Conservation (phyloP, 2,888 invertebrate genomes). For the Spialia ferax region DNA sequence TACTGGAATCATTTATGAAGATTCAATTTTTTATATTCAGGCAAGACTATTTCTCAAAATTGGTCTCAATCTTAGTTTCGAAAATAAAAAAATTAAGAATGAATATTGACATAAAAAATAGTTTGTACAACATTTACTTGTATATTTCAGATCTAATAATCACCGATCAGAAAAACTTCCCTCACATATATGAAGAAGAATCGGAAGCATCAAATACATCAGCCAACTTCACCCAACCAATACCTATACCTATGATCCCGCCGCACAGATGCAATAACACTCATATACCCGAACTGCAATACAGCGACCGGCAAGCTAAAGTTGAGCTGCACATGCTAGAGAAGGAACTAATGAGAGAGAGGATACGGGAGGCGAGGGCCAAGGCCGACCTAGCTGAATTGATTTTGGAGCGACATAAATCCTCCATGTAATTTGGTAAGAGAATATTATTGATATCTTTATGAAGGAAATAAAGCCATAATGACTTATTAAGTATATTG, state of each 20-base stretch:
- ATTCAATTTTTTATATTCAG: no score
- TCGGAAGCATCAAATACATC: not conserved
- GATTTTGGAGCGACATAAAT: not conserved
- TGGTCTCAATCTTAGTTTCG: no score
- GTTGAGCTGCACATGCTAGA: not conserved
- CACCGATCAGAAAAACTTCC: not conserved
- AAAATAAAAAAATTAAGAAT: no score
- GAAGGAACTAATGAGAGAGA: constrained; percentile 2
- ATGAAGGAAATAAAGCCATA: no score
- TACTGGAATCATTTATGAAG: no score
- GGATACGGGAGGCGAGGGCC: not conserved
- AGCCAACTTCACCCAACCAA: not conserved
- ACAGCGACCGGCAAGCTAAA: constrained; percentile 3
- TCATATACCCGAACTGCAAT: not conserved
- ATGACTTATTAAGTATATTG: no score
- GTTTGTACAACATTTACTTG: no score
- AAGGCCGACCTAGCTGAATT: not conserved
- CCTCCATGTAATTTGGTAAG: not conserved
- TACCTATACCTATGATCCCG: not conserved
- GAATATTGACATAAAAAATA: no score
- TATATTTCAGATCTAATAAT: no score
- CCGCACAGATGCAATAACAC: not conserved
- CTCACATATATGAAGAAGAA: not conserved
- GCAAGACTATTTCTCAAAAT: no score
- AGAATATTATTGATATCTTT: not conserved